Conservation (phyloP, 1,140 invertebrate genomes). For the Pseudomyrmex flavicornis region DNA sequence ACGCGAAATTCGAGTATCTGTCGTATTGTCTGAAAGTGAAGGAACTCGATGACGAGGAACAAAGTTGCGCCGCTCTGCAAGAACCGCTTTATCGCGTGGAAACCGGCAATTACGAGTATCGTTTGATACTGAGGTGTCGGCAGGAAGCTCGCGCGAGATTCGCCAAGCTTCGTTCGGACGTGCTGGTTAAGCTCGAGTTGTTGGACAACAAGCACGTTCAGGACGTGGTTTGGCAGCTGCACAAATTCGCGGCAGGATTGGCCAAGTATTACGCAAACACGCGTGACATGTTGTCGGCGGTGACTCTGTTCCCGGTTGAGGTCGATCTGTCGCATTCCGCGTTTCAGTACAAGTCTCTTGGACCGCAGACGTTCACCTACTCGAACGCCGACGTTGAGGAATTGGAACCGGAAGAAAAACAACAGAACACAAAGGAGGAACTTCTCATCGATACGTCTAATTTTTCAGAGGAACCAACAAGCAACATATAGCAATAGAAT, state of each 20-base stretch:
- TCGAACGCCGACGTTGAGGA: slow-evolving; percentile 85
- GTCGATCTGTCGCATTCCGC: slow-evolving; percentile 96
- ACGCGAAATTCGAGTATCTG: slow-evolving; percentile 99
- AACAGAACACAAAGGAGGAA: slow-evolving; percentile 57
- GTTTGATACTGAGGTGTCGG: slow-evolving; percentile 96
- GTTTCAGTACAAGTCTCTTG: slow-evolving; percentile 93
- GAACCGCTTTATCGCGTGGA: slow-evolving; percentile 98
- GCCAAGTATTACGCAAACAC: slow-evolving; percentile 90
- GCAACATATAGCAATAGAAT: slow-evolving; percentile 59
- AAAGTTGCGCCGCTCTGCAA: slow-evolving; percentile 96
- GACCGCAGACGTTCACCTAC: slow-evolving; percentile 84
- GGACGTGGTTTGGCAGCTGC: slow-evolving; percentile 94
- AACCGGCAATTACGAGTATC: slow-evolving; percentile 99
- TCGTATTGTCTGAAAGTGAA: slow-evolving; percentile 99
- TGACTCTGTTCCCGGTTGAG: slow-evolving; percentile 97
- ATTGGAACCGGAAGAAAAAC: slow-evolving; percentile 76
- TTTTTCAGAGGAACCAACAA: slow-evolving; percentile 41
- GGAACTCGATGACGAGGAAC: slow-evolving; percentile 99
- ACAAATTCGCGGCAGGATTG: slow-evolving; percentile 92
- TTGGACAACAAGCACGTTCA: slow-evolving; percentile 99
- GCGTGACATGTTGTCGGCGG: slow-evolving; percentile 89
- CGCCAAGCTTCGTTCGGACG: slow-evolving; percentile 96
- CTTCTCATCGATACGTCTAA: slow-evolving; percentile 70
- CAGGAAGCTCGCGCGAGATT: slow-evolving; percentile 97
- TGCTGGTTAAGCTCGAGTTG: slow-evolving; percentile 98